Evolutionary conservation across 2,888 invertebrate species (phyloP).

Genomic region (Malthinus seriepunctatus): DNA sequence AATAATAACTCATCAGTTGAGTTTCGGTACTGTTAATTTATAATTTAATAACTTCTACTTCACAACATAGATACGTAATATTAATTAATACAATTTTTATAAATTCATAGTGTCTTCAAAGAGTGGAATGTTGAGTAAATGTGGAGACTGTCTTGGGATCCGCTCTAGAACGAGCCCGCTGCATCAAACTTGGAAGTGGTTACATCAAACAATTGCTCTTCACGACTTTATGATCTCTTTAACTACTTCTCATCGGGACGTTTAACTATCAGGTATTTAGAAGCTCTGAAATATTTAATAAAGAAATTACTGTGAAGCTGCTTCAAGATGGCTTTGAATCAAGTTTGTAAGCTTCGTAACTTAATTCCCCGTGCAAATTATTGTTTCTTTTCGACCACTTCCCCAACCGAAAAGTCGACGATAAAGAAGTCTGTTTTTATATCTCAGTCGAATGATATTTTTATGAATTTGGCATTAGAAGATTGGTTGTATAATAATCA

Average conservation of each 20-base stretch:
- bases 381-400: slow-evolving; percentile 20
- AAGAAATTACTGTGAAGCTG: slow-evolving; percentile 26
- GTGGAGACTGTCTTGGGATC: slow-evolving; percentile 84
- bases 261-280: slow-evolving; percentile 30
- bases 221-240: slow-evolving; percentile 86
- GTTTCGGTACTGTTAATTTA: not conserved
- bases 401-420: slow-evolving; percentile 39
- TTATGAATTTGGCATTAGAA: slow-evolving; percentile 91
- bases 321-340: slow-evolving; percentile 46
- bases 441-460: slow-evolving; percentile 89
- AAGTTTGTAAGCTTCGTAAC: slow-evolving; percentile 38
- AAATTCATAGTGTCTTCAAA: slow-evolving; percentile 48
- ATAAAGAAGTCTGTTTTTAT: slow-evolving; percentile 87
- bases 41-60: not conserved
- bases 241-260: slow-evolving; percentile 74
- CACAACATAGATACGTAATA: not conserved
- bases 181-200: slow-evolving; percentile 95
- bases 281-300: slow-evolving; percentile 19
- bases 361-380: slow-evolving; percentile 32
- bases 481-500: slow-evolving; percentile 93
- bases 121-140: slow-evolving; percentile 63
- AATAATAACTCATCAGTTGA: not conserved
- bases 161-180: slow-evolving; percentile 85
- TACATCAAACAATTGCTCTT: slow-evolving; percentile 86
- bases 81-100: slow-evolving; percentile 31